Base-by-base conservation (phyloP, 1,140 invertebrate genomes). In the Zaprionus tsacasi region DNA sequence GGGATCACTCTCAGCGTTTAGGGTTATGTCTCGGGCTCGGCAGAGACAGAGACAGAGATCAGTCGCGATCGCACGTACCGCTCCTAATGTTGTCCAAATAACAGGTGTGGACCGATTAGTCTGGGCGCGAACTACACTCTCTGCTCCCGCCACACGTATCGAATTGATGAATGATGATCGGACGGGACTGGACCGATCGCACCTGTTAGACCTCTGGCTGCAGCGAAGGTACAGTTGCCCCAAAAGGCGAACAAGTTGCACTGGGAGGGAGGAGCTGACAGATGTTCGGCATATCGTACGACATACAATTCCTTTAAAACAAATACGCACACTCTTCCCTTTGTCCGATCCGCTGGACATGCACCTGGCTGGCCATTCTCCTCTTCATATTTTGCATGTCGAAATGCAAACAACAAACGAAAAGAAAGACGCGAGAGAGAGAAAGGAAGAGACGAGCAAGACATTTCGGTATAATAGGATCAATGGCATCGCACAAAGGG, bases 101-200 rank as follows among this genome's bases (percentile, higher is more conserved):
- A 88, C 83, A 88, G 83, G 83, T 88, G 83, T 88, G 67, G 83
- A 64, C 67, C 80, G 83, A 88, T 88, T 74, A 79, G 77, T 87
- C 74, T 68, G 66, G 33, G 58, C 48, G 59, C 58, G 70, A 45
- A 66, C 33, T 38, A 10, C 33, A 52, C 52, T 81, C 72, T 59
- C 60, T 21, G 35, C 77, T 58, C 64, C 15, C 35, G 73, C 77
- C 40, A 77, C 82, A 87, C 82, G 80, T 87, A 87, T 78, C 80
- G 61, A 80, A 88, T 89, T 65, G 68, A 81, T 76, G 80, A 81
- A 36, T 65, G 60, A 66, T 38, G 68, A 54, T 69, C 63, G 55
- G 2, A 21, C 21, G 2, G 21, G 27, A 30, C 6, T 10, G 38
- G 38, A 15, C 11, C 52, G 33, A 25, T 43, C 27, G 27, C 73